Base-by-base conservation (phyloP, 1,140 invertebrate species). In the Belonocnema kinseyi region DNA sequence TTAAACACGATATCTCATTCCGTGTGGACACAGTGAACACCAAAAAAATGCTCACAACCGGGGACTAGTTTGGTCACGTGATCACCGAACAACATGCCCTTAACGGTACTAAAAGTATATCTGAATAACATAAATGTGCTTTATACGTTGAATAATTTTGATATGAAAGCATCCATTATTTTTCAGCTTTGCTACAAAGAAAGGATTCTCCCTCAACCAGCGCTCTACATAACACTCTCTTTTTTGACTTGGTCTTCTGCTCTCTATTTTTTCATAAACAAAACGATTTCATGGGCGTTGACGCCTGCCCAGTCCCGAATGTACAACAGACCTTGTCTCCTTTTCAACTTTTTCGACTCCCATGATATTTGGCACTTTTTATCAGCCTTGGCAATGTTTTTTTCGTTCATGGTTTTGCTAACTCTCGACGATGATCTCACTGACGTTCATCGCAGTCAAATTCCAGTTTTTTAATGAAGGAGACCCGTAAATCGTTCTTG, bases 301-400 rank as follows among this genome's bases (percentile, higher is more conserved):
- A 95, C 95, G 2, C 96, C 97, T 13, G 96, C 97, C 0, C 92
- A 95, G 85, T 97, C 96, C 0, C 93, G 97, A 50, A 91, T 93
- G 40, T 93, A 93, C 81, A 98, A 98, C 89, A 93, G 93, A 53
- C 92, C 93, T 26, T 98, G 97, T 87, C 90, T 94, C 6, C 85
- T 97, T 7, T 90, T 97, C 3, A 90, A 94, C 72, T 97, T 98
- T 85, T 97, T 96, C 86, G 97, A 98, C 90, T 93, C 92, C 50
- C 97, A 98, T 89, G 97, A 98, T 85, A 93, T 97, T 26, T 98
- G 97, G 97, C 97, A 98, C 90, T 94, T 97, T 82, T 90, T 97
- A 0, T 98, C 97, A 17, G 95, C 97, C 7, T 92, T 94, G 46
- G 96, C 95, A 56, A 94, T 98, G 93, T 98, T 98, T 86, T 95